These are phyloP conservation scores for Nemoura dubitans DNA, from an alignment of 2,888 invertebrate genomes.

Conservation along the genomic window DNA sequence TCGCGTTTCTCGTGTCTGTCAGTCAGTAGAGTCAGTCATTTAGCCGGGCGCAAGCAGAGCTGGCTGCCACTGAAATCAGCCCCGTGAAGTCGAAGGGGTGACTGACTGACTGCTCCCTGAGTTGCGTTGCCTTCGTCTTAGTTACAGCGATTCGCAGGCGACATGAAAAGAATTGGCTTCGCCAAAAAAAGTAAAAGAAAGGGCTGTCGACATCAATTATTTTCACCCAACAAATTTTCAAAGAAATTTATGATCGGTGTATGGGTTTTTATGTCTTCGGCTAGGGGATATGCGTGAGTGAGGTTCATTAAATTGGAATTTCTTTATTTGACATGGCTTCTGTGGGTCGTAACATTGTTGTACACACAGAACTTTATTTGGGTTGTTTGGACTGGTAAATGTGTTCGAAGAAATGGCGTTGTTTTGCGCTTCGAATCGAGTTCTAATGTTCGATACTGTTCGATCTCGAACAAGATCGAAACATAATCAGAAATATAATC, in stretches of 20 bases:
- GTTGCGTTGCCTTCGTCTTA: not conserved
- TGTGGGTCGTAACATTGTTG: too few relatives aligned
- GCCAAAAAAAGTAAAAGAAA: not conserved
- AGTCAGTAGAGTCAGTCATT: slow-evolving; percentile 20
- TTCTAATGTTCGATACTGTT: not conserved
- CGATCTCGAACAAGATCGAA: not conserved
- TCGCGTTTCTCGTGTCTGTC: slow-evolving; percentile 25
- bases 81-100: slow-evolving; percentile 8
- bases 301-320: slow-evolving; percentile 14
- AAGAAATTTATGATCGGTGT: not conserved
- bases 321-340: not conserved
- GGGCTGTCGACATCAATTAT: slow-evolving; percentile 16
- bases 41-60: not conserved
- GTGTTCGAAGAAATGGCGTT: not conserved
- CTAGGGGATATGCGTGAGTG: not conserved
- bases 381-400: too few relatives aligned
- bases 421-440: not conserved
- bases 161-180: not conserved
- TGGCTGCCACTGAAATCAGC: not conserved
- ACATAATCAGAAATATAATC: not conserved
- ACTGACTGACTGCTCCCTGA: not conserved
- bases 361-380: too few relatives aligned
- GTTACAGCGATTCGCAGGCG: not conserved
- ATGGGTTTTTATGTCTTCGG: not conserved
- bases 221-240: not conserved